Percentiles rank a stretch among this genome's conserved stretches.
Conservation (phyloP, 2,888 invertebrate genomes). For the Drepana falcataria region DNA sequence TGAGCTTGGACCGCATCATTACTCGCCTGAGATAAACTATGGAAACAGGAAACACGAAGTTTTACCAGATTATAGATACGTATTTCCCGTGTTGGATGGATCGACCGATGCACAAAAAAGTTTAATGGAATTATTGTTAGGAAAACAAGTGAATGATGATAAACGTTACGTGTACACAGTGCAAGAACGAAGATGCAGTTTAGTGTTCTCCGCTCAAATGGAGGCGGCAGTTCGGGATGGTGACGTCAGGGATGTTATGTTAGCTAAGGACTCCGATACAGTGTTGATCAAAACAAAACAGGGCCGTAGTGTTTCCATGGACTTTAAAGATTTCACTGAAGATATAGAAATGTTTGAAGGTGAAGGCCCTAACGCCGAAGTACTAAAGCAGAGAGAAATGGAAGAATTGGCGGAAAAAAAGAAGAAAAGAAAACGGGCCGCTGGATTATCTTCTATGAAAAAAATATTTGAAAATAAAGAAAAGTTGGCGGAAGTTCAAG, state of each 20-base stretch:
- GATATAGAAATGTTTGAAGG: constrained; percentile 83
- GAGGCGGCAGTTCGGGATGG: constrained; percentile 88
- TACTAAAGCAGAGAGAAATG: constrained; percentile 79
- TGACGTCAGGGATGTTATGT: constrained; percentile 86
- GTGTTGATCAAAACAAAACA: constrained; percentile 85
- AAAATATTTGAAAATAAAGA: constrained; percentile 89
- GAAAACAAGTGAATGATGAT: constrained; percentile 77
- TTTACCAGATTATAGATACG: constrained; percentile 84
- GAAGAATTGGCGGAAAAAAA: constrained; percentile 75
- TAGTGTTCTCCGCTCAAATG: constrained; percentile 85
- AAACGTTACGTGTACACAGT: constrained; percentile 86
- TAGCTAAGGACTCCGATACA: constrained; percentile 86
- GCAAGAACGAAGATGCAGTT: constrained; percentile 84
- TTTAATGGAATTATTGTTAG: constrained; percentile 80
- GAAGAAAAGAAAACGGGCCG: constrained; percentile 80
- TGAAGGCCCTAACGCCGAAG: constrained; percentile 83
- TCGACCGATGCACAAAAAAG: constrained; percentile 82
- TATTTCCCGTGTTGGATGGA: constrained; percentile 85
- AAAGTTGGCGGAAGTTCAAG: constrained; percentile 80
- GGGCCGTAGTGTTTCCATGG: constrained; percentile 86
- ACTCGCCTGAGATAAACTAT: constrained; percentile 78
- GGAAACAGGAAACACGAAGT: constrained; percentile 83
- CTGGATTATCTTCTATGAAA: constrained; percentile 81
- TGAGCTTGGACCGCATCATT: constrained; percentile 81
- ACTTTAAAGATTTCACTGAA: constrained; percentile 79